Conservation (phyloP, 2,888 invertebrate genomes). For the Ceriagrion tenellum region DNA sequence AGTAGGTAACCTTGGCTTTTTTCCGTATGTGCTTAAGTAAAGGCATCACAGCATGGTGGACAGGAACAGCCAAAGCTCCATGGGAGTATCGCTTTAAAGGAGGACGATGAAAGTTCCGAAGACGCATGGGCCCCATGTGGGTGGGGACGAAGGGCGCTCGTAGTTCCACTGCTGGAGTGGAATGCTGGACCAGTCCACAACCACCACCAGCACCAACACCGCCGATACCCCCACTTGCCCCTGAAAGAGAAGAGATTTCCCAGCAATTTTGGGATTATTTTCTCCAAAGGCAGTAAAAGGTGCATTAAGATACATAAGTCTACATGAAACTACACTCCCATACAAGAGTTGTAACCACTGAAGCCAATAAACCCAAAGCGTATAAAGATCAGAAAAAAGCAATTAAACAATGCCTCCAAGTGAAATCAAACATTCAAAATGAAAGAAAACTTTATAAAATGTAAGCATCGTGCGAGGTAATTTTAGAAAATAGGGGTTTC, state of each 20-base stretch:
- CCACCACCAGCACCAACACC: conserved; percentile 84
- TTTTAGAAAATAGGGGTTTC: no score
- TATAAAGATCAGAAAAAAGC: no score
- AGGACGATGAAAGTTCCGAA: conserved; percentile 96
- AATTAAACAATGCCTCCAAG: no score
- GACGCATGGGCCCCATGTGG: conserved; percentile 90
- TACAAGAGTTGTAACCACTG: no score
- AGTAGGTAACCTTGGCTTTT: conserved; percentile 86
- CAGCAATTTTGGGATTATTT: not conserved
- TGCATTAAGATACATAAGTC: not conserved
- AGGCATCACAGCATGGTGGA: conserved; percentile 90
- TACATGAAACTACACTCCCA: no score
- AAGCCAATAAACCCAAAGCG: no score
- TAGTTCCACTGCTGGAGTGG: conserved; percentile 97
- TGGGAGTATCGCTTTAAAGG: conserved; percentile 92
- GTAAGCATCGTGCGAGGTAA: no score
- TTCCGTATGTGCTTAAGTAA: conserved; percentile 94
- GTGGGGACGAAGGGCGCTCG: conserved; percentile 97
- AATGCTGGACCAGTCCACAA: conserved; percentile 96
- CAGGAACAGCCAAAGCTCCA: conserved; percentile 86
- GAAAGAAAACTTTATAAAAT: no score
- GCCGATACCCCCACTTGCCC: conserved; percentile 17
- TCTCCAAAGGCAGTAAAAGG: not conserved
- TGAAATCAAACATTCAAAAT: no score
- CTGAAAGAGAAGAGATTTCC: not conserved